Percentiles rank a stretch among this genome's conserved stretches.
These are phyloP conservation scores for Stenotaenia linearis DNA, from an alignment of 2,888 invertebrate species.

Conservation along the genomic window DNA sequence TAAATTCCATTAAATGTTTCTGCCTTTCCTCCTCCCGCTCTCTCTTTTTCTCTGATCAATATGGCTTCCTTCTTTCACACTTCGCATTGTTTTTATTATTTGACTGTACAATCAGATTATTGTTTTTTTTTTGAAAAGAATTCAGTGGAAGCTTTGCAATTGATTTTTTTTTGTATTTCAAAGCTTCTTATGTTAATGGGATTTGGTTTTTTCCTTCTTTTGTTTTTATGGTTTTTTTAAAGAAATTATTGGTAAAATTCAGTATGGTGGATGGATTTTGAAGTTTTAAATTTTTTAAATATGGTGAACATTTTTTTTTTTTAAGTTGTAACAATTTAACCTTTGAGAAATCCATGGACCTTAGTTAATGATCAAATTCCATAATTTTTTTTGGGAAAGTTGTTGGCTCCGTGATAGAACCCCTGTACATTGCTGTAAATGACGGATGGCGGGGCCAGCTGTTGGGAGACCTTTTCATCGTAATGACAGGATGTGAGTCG, in stretches of 20 bases:
- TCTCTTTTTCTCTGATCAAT: neutral
- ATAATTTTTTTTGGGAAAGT: constrained; percentile 2
- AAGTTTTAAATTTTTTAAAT: neutral
- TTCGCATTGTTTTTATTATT: constrained; percentile 4
- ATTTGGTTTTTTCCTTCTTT: too few species aligned
- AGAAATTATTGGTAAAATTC: neutral
- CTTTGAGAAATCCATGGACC: constrained; percentile 11
- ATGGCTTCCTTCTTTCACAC: constrained; percentile 5
- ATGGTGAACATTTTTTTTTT: neutral
- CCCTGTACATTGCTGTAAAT: constrained; percentile 10
- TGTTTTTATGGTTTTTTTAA: neutral
- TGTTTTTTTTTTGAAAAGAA: neutral
- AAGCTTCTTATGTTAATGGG: constrained; percentile 2
- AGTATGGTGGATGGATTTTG: neutral
- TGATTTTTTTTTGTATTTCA: neutral
- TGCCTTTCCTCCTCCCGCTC: neutral
- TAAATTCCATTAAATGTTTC: constrained; percentile 26
- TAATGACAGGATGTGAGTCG: constrained; percentile 24
- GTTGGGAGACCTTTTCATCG: constrained; percentile 19
- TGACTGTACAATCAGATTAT: constrained; percentile 16
- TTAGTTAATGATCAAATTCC: constrained; percentile 17
- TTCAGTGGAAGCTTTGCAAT: constrained; percentile 5
- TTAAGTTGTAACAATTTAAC: constrained; percentile 10
- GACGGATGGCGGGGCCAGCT: constrained; percentile 26
- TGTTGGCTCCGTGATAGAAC: neutral